Evolutionary conservation across 2,797 vertebrate species (phyloP).

Genomic region (Gallinago stenura): DNA sequence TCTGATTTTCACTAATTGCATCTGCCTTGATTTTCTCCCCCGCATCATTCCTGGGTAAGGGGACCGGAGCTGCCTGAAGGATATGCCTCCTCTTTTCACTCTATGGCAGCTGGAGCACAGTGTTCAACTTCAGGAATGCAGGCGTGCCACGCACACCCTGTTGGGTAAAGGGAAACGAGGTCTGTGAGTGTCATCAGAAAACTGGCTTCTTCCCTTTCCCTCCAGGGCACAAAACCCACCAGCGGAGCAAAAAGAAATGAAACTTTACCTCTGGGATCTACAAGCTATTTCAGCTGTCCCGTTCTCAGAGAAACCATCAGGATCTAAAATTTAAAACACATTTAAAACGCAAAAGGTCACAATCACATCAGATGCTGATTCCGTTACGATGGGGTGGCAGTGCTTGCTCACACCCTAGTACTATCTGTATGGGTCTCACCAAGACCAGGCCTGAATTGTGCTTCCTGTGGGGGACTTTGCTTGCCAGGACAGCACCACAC

Average conservation of each 20-base stretch:
- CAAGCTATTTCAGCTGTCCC: neutral
- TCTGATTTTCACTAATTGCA: constrained; percentile 8
- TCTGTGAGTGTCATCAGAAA: neutral
- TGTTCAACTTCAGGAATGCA: neutral
- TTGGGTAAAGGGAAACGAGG: neutral
- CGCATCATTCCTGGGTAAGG: neutral
- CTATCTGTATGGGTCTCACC: neutral
- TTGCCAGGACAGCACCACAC: neutral
- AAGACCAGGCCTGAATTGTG: rapidly evolving
- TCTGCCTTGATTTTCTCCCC: constrained; percentile 11
- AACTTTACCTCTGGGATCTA: neutral
- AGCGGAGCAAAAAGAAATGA: neutral
- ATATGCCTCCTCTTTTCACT: neutral
- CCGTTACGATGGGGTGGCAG: neutral
- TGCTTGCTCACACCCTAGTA: neutral
- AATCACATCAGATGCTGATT: neutral
- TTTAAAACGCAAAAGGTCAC: neutral
- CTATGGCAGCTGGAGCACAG: neutral
- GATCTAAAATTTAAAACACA: neutral
- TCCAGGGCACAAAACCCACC: neutral
- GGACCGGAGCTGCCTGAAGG: constrained; percentile 22
- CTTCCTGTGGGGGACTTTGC: neutral
- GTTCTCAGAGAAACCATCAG: neutral
- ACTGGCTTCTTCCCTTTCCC: neutral
- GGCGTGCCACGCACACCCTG: neutral